Conservation (phyloP, 1,140 invertebrate genomes). For the Uloborus diversus region DNA sequence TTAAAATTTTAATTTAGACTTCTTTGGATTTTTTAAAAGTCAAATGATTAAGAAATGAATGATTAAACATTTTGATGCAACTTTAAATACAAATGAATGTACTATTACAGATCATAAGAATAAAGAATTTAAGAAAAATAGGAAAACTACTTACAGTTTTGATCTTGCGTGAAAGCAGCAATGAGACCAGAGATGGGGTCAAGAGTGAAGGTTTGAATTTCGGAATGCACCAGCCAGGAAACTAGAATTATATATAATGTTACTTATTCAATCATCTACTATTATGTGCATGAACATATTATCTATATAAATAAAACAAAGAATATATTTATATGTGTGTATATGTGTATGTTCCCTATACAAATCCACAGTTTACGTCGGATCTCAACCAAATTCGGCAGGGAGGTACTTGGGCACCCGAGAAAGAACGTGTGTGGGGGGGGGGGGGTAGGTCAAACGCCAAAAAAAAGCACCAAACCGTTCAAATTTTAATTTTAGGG, state of each 20-base stretch:
- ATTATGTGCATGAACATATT: neutral
- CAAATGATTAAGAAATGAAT: neutral
- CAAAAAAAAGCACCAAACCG: too few relatives aligned
- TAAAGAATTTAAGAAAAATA: neutral
- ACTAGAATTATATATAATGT: neutral
- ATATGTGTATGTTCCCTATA: neutral
- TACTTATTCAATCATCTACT: neutral
- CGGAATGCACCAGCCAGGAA: neutral
- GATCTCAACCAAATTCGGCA: neutral
- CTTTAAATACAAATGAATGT: neutral
- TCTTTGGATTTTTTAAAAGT: too few relatives aligned
- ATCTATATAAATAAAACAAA: neutral
- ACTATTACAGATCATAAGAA: neutral
- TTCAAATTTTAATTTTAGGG: too few relatives aligned
- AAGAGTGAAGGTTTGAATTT: neutral
- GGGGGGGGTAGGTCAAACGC: too few relatives aligned
- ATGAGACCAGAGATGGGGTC: neutral
- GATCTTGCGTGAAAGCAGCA: conserved; percentile 9
- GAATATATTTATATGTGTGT: neutral
- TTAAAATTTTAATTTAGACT: neutral
- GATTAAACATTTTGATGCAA: neutral
- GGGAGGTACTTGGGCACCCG: neutral
- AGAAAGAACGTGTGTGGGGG: neutral
- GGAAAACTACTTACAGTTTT: conserved; percentile 20
- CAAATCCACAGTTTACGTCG: neutral